Evolutionary conservation across 2,888 invertebrate species (phyloP), one percentile per base, ranked within the genome.

Genomic region (Philonicus albiceps): DNA sequence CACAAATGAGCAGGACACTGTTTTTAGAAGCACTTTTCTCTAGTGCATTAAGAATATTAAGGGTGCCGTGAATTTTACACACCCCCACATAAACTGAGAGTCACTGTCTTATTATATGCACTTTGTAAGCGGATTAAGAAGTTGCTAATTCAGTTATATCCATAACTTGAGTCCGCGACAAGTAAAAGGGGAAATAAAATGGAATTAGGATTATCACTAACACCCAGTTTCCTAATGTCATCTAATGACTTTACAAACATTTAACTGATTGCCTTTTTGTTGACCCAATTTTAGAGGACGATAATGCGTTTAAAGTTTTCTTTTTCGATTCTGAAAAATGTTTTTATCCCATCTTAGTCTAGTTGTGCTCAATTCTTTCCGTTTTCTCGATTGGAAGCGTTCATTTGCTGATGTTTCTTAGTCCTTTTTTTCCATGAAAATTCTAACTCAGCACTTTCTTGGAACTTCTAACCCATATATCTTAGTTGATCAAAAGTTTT

Each of bases 11-110:
- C 22, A 37, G 22, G 19, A 22, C 76, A 76, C 40, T 37, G 19
- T 76, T 40, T 76, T 37, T 40, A 34, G 37, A 40, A 22, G 7
- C 7, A 22, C 34, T 34, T 74, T 19, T 16, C n/a, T 3, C n/a
- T n/a, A 37, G 22, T 76, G 76, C 76, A 76, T 76, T 76, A 40
- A n/a, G 22, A 22, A 40, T 40, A 76, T 76, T 76, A 76, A 40
- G 76, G 37, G 43, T 22, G 76, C 6, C 22, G 7, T 3, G 64
- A 64, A 8, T 22, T 64, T 19, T 3, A 64, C 19, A 64, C 64
- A 22, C 22, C 64, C 22, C 27, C 22, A 1, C 19, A 64, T 64
- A 22, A 64, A 19, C 27, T 64, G 27, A 5, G 64, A 22, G 64
- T 40, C 13, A 76, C 13, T 37, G 19, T 40, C 37, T 76, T 76